phyloP scores from a whole-genome alignment of 2,113 vertebrate genomes.

The Ciconia stormi region DNA sequence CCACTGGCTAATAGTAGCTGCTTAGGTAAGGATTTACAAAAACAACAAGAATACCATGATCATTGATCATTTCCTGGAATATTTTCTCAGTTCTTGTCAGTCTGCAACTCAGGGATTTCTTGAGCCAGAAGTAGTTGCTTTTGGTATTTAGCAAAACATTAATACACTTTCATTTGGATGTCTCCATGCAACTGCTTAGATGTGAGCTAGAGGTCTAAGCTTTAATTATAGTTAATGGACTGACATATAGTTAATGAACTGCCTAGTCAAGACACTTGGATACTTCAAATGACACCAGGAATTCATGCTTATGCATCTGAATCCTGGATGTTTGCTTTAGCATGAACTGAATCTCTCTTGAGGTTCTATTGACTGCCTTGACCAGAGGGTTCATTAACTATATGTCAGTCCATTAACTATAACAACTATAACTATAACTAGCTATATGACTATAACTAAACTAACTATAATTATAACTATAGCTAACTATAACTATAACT shows the following conservation, averaged over 20 bases:
- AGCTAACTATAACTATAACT: no score
- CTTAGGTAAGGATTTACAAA: not conserved
- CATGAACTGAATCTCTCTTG: not conserved
- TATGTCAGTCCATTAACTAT: not conserved
- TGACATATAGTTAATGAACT: conserved; percentile 42
- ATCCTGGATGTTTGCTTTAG: not conserved
- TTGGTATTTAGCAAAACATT: not conserved
- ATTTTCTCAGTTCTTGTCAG: not conserved
- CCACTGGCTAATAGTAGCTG: not conserved
- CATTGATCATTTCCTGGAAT: conserved; percentile 9
- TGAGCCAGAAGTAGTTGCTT: not conserved
- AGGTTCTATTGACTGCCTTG: not conserved
- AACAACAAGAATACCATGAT: not conserved
- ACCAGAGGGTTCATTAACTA: not conserved
- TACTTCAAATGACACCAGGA: not conserved
- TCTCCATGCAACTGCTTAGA: not conserved
- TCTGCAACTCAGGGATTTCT: not conserved
- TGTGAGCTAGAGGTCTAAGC: not conserved
- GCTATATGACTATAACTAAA: no score
- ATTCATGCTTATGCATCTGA: not conserved
- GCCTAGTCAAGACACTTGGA: not conserved
- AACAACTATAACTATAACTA: not conserved
- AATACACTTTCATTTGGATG: not conserved
- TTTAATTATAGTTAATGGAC: conserved; percentile 43
- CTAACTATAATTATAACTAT: not conserved